Base-by-base conservation (phyloP, 2,888 invertebrate genomes). In the Nemotelus pantherinus region DNA sequence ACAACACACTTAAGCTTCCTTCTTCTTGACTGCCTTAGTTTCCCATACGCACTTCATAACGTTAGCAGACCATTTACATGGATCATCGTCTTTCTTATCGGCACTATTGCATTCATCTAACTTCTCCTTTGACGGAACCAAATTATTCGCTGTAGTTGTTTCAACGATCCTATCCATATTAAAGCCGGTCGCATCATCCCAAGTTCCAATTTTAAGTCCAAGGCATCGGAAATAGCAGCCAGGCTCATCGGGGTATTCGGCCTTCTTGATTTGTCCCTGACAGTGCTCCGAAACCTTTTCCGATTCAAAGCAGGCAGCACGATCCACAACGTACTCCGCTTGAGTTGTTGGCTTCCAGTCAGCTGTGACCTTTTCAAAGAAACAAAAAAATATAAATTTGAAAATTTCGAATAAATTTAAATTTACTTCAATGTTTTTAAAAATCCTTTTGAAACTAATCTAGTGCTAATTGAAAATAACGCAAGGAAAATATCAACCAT, bases 191-290 rank as follows among this genome's bases (percentile, higher is more conserved):
- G 10, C 43, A 43, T 53, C 55, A 55, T 70, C 55, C 70, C 70
- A 70, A 7, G 43, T 2, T 55, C 55, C 53, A 7, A 25, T 10
- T 2, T 6, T n/a, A 2, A 55, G 2, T 2, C 53, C 47, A 53
- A 53, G 53, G 43, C 70, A 70, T 43, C 55, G 70, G 55, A 53
- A 53, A 41, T 53, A 70, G 43, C 70, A 70, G 43, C 55, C 41
- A 55, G 70, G 70, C 3, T 70, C 53, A 2, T 53, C 43, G 3
- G 70, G 70, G 43, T 43, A 70, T 9, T 43, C 10, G 10, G 25
- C 47, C 5, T n/a, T 10, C 10, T 70, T 53, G n/a, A 70, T 53
- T 70, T 53, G 10, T 2, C 55, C 10, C 25, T 41, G 50, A 39
- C 53, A 43, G 55, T 43, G 53, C 3, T 53, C 10, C 3, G 55